phyloP scores from a whole-genome alignment of 35 echinoderm and acorn worm species.

The Stichopus chloronotus region DNA sequence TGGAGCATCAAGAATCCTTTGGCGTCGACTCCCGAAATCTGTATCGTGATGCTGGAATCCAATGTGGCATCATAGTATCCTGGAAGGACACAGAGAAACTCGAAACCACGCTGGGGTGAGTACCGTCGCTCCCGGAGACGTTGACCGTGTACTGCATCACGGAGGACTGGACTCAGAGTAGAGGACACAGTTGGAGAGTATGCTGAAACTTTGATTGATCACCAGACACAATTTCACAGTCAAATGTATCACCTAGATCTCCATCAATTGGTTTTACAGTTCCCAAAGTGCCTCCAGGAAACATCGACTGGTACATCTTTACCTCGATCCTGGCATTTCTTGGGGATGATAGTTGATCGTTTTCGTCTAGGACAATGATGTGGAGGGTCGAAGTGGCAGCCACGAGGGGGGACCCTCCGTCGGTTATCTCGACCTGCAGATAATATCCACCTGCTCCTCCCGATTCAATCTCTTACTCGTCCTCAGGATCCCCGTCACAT shows the following conservation, averaged over 20 bases:
- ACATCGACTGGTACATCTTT: slow-evolving; percentile 74
- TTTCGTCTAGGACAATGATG: slow-evolving; percentile 76
- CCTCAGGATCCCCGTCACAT: slow-evolving; percentile 49
- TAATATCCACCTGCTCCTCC: slow-evolving; percentile 74
- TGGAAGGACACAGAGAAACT: slow-evolving; percentile 74
- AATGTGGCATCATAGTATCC: slow-evolving; percentile 71
- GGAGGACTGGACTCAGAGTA: slow-evolving; percentile 63
- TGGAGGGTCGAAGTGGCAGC: slow-evolving; percentile 81
- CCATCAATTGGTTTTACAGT: slow-evolving; percentile 77
- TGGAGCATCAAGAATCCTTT: slow-evolving; percentile 63
- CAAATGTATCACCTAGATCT: slow-evolving; percentile 81
- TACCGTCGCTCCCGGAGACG: slow-evolving; percentile 80
- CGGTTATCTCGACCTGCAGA: slow-evolving; percentile 79
- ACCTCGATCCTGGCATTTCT: slow-evolving; percentile 92
- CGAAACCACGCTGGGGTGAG: slow-evolving; percentile 73
- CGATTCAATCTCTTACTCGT: slow-evolving; percentile 74
- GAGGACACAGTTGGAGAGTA: slow-evolving; percentile 72
- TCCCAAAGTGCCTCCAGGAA: slow-evolving; percentile 83
- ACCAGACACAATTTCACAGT: slow-evolving; percentile 74
- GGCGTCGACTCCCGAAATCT: slow-evolving; percentile 56
- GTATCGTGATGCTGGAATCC: slow-evolving; percentile 77
- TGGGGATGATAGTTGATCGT: slow-evolving; percentile 86
- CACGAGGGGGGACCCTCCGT: slow-evolving; percentile 79
- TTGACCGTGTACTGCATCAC: slow-evolving; percentile 66
- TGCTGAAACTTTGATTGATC: slow-evolving; percentile 74